Conservation (phyloP, 2,113 vertebrate species). For the Daphoenositta chrysoptera region DNA sequence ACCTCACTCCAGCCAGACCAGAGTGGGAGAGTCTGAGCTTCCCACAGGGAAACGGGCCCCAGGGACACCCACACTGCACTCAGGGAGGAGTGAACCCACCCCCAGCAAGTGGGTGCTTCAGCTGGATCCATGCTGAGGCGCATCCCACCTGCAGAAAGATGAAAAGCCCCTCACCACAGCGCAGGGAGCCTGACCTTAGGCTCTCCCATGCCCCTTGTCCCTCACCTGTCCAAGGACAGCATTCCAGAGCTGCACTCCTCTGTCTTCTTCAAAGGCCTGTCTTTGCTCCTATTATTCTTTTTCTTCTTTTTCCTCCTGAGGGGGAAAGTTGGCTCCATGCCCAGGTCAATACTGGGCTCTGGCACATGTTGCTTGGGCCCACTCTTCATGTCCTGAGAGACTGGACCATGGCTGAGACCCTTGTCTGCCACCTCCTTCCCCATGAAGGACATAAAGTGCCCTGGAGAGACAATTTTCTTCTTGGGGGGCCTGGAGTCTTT, state of each 20-base stretch:
- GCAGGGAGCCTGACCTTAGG: neutral
- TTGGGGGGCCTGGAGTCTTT: neutral
- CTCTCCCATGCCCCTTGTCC: rapidly evolving
- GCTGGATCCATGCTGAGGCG: neutral
- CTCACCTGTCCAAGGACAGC: slow-evolving; percentile 40
- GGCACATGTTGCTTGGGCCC: neutral
- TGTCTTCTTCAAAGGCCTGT: neutral
- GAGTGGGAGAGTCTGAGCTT: neutral
- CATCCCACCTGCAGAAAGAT: neutral
- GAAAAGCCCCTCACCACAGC: rapidly evolving
- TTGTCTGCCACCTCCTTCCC: neutral
- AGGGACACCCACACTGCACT: rapidly evolving
- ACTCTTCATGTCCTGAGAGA: neutral
- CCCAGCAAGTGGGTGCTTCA: rapidly evolving
- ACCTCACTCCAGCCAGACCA: neutral
- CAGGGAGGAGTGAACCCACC: neutral
- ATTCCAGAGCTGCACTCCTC: neutral
- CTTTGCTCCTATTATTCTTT: neutral
- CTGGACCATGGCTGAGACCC: neutral
- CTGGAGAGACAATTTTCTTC: neutral
- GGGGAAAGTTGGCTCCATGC: neutral
- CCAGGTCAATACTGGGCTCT: neutral
- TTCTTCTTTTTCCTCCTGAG: slow-evolving; percentile 18
- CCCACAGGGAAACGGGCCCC: rapidly evolving
- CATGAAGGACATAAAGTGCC: rapidly evolving